Evolutionary conservation across 2,797 vertebrate genomes (phyloP), one percentile per base, ranked within the genome.

Genomic region (Coccyzus lansbergi): DNA sequence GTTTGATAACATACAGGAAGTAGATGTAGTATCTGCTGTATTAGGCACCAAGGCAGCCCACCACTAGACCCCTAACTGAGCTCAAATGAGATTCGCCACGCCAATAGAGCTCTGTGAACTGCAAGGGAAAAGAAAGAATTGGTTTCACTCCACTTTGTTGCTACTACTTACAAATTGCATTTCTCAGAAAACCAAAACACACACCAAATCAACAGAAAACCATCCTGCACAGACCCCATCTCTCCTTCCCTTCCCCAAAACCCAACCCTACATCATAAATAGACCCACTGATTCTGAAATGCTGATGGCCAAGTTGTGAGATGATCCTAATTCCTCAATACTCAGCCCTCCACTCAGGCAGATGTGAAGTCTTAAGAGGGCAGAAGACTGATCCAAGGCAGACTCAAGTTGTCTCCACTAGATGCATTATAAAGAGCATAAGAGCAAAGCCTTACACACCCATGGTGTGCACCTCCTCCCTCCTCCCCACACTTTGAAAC

Each of bases 1-100:
- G 1, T 12, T 93, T 91, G 90, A 72, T 91, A 94, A 87, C 26
- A 40, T 0, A 62, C 7, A 83, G 90, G 91, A 95, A 92, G 74
- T 83, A 94, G 49, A 75, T 75, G 76, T 9, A 89, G 63, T 34
- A 84, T 53, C 70, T 84, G 75, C 78, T 64, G 2, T 68, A 62
- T 48, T 6, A 85, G 86, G 68, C 83, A 34, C 34, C 19, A 25
- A 67, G 56, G 40, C 42, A 74, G 48, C 62, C 42, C 75, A 55
- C 3, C 68, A 62, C 53, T 21, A 33, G 20, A 74, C 26, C 52
- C 46, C 44, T 24, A 42, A 44, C 1, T 18, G 51, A 70, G 59
- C 55, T 21, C 20, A 21, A 49, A 56, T 44, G 1, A 80, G 31
- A 42, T 7, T 38, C 11, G 40, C 46, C 36, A n/a, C 4, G 5